Evolutionary conservation across 2,888 invertebrate species (phyloP).

Genomic region (Nomada goodeniana): DNA sequence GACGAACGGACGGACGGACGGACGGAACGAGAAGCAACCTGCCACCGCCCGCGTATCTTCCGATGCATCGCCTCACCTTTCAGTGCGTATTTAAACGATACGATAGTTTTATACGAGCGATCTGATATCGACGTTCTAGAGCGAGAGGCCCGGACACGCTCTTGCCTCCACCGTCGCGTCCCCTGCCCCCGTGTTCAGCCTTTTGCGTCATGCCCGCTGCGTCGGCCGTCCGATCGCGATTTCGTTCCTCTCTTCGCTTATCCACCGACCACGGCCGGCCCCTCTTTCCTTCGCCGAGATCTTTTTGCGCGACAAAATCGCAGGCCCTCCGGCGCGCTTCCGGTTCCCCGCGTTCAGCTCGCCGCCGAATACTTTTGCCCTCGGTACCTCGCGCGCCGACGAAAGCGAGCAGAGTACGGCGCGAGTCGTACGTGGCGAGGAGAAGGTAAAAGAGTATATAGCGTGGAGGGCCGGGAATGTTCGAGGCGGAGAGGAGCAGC

Average conservation of each 20-base stretch:
- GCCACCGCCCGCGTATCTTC: slow-evolving; percentile 84
- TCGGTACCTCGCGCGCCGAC: slow-evolving; percentile 1
- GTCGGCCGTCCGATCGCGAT: slow-evolving; percentile 30
- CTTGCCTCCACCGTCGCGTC: slow-evolving; percentile 23
- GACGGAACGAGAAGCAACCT: slow-evolving; percentile 75
- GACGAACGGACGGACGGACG: slow-evolving; percentile 66
- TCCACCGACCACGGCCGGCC: background rate
- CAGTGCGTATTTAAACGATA: slow-evolving; percentile 85
- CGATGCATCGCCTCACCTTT: slow-evolving; percentile 85
- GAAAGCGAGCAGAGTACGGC: background rate
- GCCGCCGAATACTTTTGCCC: background rate
- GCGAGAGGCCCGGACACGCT: slow-evolving; percentile 74
- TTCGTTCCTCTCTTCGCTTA: background rate
- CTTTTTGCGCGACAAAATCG: slow-evolving; percentile 79
- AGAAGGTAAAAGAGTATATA: slow-evolving; percentile 52
- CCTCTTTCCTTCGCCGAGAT: slow-evolving; percentile 35
- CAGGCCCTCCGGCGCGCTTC: slow-evolving; percentile 26
- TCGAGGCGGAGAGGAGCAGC: slow-evolving; percentile 70
- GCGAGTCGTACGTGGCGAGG: slow-evolving; percentile 20
- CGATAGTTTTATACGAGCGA: slow-evolving; percentile 84
- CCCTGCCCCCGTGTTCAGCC: slow-evolving; percentile 48
- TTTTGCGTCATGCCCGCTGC: slow-evolving; percentile 10
- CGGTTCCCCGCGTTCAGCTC: background rate
- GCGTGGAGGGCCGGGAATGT: slow-evolving; percentile 56
- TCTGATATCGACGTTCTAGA: slow-evolving; percentile 82